Evolutionary conservation across 2,888 invertebrate genomes (phyloP).

Genomic region (Sturmia bella): DNA sequence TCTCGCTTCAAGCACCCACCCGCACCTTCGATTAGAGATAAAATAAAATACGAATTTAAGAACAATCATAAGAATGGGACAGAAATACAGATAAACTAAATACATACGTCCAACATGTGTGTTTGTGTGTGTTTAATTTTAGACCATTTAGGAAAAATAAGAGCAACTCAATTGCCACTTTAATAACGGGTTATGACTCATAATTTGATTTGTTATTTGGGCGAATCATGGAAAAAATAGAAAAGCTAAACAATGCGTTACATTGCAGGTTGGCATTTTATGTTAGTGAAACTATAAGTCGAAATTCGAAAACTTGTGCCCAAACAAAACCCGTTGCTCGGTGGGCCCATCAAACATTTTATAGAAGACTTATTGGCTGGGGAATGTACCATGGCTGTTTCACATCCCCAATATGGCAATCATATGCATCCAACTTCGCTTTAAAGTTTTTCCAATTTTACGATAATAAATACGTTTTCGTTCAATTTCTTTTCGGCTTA

Average conservation of each 20-base stretch:
- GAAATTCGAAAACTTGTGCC: no score
- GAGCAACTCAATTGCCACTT: slow-evolving; percentile 67
- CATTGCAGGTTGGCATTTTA: neutral
- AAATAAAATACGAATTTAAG: slow-evolving; percentile 49
- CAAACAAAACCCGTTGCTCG: no score
- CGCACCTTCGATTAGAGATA: slow-evolving; percentile 57
- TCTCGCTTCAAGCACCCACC: slow-evolving; percentile 59
- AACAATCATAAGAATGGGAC: slow-evolving; percentile 47
- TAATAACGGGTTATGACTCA: slow-evolving; percentile 68
- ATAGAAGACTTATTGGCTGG: no score
- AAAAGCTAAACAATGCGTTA: neutral
- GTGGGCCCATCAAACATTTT: no score
- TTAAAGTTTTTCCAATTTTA: no score
- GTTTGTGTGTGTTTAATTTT: slow-evolving; percentile 30
- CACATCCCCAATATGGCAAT: no score
- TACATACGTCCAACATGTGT: slow-evolving; percentile 20
- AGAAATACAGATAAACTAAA: neutral
- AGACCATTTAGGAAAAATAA: slow-evolving; percentile 56
- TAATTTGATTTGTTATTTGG: slow-evolving; percentile 49
- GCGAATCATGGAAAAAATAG: neutral
- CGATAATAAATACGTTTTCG: no score
- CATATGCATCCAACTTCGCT: no score
- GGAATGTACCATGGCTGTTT: no score
- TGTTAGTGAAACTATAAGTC: neutral
- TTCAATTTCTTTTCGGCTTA: no score